Conservation (phyloP, 2,888 invertebrate genomes). For the Orthosia incerta region DNA sequence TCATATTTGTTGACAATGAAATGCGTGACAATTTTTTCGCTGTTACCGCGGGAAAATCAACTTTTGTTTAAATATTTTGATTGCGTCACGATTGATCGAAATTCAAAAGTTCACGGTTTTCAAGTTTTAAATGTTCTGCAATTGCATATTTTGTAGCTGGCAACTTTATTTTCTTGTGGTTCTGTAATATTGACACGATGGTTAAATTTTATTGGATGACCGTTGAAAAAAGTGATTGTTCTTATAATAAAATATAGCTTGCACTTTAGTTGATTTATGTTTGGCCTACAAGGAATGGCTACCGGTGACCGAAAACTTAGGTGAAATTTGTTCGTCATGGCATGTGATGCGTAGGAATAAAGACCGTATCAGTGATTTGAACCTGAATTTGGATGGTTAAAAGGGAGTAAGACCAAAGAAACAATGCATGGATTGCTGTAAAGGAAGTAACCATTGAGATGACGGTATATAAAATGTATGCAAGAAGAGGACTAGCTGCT, state of each 20-base stretch:
- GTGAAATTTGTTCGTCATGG: too few species aligned
- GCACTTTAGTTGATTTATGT: background rate
- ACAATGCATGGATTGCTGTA: too few species aligned
- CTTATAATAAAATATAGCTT: background rate
- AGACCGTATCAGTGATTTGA: too few species aligned
- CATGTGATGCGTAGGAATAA: too few species aligned
- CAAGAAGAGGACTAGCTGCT: too few species aligned
- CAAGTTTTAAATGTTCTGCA: slow-evolving; percentile 10
- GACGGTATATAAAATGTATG: too few species aligned
- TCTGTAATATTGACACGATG: background rate
- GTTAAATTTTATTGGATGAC: background rate
- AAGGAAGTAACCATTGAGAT: too few species aligned
- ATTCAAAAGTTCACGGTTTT: slow-evolving; percentile 43
- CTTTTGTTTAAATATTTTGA: slow-evolving; percentile 57
- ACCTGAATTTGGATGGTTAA: too few species aligned
- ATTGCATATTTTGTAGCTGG: background rate
- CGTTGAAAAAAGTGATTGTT: too few species aligned
- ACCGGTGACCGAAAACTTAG: too few species aligned
- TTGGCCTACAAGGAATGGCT: too few species aligned
- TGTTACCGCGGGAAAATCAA: slow-evolving; percentile 36
- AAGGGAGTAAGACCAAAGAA: too few species aligned
- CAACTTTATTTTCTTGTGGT: background rate
- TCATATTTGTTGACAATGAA: slow-evolving; percentile 79
- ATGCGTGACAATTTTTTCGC: slow-evolving; percentile 74
- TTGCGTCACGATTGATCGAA: slow-evolving; percentile 50